Percentiles rank a stretch among this genome's conserved stretches.
phyloP scores from a whole-genome alignment of 2,113 vertebrate genomes.

The Pollachius pollachius region DNA sequence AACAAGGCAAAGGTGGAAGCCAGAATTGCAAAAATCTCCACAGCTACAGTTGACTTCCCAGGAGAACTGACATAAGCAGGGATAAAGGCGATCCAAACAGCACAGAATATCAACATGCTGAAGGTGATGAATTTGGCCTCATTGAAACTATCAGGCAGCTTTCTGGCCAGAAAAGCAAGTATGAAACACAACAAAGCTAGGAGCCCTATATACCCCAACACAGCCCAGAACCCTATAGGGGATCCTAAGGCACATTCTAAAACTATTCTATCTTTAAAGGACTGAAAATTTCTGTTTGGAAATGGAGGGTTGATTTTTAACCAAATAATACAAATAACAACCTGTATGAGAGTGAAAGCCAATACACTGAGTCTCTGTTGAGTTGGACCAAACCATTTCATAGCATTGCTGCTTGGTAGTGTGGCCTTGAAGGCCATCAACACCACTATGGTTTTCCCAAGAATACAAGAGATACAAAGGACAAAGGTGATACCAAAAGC shows the following conservation, averaged over 20 bases:
- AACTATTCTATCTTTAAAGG: slow-evolving; percentile 58
- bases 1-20: slow-evolving; percentile 60
- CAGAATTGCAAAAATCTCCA: slow-evolving; percentile 64
- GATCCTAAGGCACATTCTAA: slow-evolving; percentile 60
- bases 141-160: slow-evolving; percentile 61
- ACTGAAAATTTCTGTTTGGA: slow-evolving; percentile 47
- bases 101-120: slow-evolving; percentile 68
- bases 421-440: slow-evolving; percentile 62
- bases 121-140: slow-evolving; percentile 64
- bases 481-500: slow-evolving; percentile 66
- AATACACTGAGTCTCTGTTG: slow-evolving; percentile 54
- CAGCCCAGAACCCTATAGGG: slow-evolving; percentile 57
- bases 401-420: slow-evolving; percentile 51
- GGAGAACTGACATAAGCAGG: slow-evolving; percentile 64
- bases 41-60: slow-evolving; percentile 63
- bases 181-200: slow-evolving; percentile 60
- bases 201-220: slow-evolving; percentile 57
- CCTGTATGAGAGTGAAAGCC: slow-evolving; percentile 52
- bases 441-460: slow-evolving; percentile 63
- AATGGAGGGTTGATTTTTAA: slow-evolving; percentile 47
- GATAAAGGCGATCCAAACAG: slow-evolving; percentile 63
- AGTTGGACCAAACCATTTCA: slow-evolving; percentile 60
- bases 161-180: slow-evolving; percentile 60
- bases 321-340: slow-evolving; percentile 55
- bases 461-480: slow-evolving; percentile 61